phyloP scores from a whole-genome alignment of 1,140 invertebrate genomes.

The Lucilia sericata region DNA sequence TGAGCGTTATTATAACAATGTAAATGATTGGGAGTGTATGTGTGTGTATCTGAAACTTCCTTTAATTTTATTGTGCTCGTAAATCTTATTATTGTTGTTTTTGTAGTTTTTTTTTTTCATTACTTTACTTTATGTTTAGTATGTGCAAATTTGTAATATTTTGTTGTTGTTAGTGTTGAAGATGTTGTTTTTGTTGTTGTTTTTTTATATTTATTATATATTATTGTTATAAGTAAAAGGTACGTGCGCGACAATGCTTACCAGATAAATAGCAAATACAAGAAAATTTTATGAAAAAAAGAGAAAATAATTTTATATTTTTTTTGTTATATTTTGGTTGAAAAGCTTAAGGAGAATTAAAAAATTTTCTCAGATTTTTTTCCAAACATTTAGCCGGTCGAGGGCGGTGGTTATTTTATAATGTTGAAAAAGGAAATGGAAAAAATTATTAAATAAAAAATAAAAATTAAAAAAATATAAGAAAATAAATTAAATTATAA shows the following conservation, averaged over 20 bases:
- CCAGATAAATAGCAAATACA: background rate
- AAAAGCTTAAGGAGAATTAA: background rate
- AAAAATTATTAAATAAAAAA: background rate
- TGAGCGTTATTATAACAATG: background rate
- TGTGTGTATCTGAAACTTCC: background rate
- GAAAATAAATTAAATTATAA: constrained; percentile 29
- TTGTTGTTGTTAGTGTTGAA: background rate
- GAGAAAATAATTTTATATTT: background rate
- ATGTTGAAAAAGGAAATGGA: constrained; percentile 8
- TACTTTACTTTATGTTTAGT: background rate
- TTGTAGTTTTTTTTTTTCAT: background rate
- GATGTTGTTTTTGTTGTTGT: background rate
- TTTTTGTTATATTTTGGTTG: too few relatives aligned
- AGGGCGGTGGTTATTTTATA: constrained; percentile 63
- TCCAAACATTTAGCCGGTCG: constrained; percentile 50
- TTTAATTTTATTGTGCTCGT: too few relatives aligned
- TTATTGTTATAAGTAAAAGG: constrained; percentile 1
- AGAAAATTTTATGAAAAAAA: background rate
- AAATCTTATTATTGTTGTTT: background rate
- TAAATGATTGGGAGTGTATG: background rate
- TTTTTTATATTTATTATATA: background rate
- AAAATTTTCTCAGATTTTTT: background rate
- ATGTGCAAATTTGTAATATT: background rate
- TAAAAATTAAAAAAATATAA: constrained; percentile 30
- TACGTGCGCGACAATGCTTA: background rate